A percentile compares a stretch with the other conserved stretches of the same genome.
phyloP scores from a whole-genome alignment of 92 coral and sea anemone genomes.

The Pocillopora meandrina region DNA sequence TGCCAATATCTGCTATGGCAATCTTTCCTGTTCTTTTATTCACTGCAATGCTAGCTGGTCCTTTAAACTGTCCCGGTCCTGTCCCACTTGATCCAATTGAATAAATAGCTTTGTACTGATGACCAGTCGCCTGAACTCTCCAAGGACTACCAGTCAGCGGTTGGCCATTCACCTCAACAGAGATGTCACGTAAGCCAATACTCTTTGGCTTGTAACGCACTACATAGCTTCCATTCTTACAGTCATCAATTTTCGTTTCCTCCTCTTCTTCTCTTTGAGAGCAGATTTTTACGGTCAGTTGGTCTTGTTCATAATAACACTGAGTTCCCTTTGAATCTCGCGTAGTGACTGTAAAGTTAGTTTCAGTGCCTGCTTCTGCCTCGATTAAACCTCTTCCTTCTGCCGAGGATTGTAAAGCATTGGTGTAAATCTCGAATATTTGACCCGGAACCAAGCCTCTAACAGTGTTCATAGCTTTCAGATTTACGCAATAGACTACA shows the following conservation, averaged over 20 bases:
- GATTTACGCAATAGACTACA: no score
- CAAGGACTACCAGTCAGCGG: conserved; percentile 48
- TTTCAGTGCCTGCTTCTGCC: no score
- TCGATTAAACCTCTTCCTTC: no score
- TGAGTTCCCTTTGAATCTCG: no score
- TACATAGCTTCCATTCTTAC: conserved; percentile 45
- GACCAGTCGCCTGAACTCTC: conserved; percentile 25
- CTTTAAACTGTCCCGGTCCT: neutral
- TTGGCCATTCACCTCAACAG: conserved; percentile 28
- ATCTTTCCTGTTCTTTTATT: neutral
- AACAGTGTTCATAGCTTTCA: no score
- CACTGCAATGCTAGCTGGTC: neutral
- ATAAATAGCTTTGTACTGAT: neutral
- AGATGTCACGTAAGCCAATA: conserved; percentile 36
- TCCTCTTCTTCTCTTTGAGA: conserved; percentile 15
- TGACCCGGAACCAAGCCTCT: no score
- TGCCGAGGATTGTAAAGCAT: no score
- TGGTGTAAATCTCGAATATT: no score
- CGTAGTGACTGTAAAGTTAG: no score
- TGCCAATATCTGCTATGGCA: neutral
- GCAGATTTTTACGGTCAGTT: neutral
- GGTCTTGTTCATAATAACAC: neutral
- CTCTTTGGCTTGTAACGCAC: conserved; percentile 37
- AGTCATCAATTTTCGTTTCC: conserved; percentile 32
- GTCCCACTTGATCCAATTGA: neutral